A percentile compares a stretch with the other conserved stretches of the same genome.
phyloP scores from a whole-genome alignment of 2,797 vertebrate species.

The Tokudaia tokunoshimensis region DNA sequence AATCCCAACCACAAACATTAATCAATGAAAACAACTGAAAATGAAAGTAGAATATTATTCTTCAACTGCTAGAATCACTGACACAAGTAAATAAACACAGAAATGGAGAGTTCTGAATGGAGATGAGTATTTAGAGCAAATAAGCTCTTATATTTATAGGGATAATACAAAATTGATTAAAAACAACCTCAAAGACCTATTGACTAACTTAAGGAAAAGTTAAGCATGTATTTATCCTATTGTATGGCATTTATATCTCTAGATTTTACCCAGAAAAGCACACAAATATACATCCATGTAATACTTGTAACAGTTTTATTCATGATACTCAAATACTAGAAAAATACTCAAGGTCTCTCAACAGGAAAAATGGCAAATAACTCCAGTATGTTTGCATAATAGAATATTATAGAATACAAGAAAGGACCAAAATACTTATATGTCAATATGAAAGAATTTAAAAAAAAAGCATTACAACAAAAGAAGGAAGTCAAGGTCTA shows the following conservation, averaged over 20 bases:
- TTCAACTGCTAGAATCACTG: not conserved
- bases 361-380: not conserved
- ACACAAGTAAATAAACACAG: not conserved
- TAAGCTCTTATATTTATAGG: not conserved
- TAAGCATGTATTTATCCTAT: not conserved
- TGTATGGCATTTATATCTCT: not conserved
- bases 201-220: not conserved
- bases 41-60: not conserved
- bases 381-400: not conserved
- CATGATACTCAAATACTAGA: not conserved
- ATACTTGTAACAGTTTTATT: not conserved
- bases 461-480: not conserved
- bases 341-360: not conserved
- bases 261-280: constrained; percentile 39
- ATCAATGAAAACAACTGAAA: not conserved
- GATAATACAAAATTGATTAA: not conserved
- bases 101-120: not conserved
- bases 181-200: not conserved
- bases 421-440: not conserved
- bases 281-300: not conserved
- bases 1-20: not conserved
- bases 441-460: not conserved
- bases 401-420: not conserved
- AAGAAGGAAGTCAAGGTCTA: not conserved
- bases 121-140: not conserved